A percentile compares a stretch with the other conserved stretches of the same genome.
Evolutionary conservation across 2,888 invertebrate genomes (phyloP).

Genomic region (Luperina nickerlii): DNA sequence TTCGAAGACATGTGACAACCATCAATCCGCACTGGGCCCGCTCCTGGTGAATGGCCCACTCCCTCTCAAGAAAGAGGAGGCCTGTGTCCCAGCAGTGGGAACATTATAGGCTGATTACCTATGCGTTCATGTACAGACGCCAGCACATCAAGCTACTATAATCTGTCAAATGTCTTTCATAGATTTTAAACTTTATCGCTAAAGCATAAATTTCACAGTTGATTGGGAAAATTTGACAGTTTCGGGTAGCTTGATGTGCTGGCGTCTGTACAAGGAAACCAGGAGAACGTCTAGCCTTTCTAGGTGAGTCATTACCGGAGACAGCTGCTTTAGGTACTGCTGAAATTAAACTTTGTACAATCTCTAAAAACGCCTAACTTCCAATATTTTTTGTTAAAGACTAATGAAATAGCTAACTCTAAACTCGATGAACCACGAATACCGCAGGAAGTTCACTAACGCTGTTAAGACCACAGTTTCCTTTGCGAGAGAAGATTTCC

Average conservation of each 20-base stretch:
- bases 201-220: too few relatives aligned
- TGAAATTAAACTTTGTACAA: not conserved
- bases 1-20: not conserved
- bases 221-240: too few relatives aligned
- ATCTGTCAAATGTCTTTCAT: too few relatives aligned
- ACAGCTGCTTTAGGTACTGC: not conserved
- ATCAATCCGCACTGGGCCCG: not conserved
- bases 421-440: slow-evolving; percentile 4
- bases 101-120: too few relatives aligned
- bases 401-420: not conserved
- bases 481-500: slow-evolving; percentile 36
- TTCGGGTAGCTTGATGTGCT: too few relatives aligned
- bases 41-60: too few relatives aligned
- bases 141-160: too few relatives aligned
- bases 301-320: not conserved
- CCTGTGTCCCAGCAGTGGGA: not conserved
- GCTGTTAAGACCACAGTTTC: slow-evolving; percentile 37
- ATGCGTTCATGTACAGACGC: too few relatives aligned
- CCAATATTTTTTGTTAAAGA: not conserved
- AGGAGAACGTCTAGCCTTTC: not conserved
- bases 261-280: not conserved
- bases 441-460: slow-evolving; percentile 25
- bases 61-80: not conserved
- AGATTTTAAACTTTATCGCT: too few relatives aligned
- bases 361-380: not conserved